A percentile compares a stretch with the other conserved stretches of the same genome.
Evolutionary conservation across 2,888 invertebrate genomes (phyloP).

Genomic region (Leptopilina drosophilae): DNA sequence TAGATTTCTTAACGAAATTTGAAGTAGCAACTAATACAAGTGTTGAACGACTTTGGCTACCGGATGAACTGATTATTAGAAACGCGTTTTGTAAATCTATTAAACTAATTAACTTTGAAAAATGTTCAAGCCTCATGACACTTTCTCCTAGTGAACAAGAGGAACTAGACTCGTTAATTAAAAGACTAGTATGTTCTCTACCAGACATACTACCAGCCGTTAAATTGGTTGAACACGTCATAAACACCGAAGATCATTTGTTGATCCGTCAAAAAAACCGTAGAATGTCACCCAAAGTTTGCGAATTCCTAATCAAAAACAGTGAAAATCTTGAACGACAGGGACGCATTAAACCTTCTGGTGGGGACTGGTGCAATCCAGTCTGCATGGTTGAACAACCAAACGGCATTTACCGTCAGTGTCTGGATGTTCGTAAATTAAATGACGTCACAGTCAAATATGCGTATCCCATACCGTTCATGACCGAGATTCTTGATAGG

Average conservation of each 20-base stretch:
- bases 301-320: too few relatives aligned
- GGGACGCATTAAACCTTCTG: too few relatives aligned
- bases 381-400: too few relatives aligned
- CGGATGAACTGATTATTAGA: background rate
- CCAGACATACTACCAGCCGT: background rate
- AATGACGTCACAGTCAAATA: background rate
- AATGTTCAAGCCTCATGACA: background rate
- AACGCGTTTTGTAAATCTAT: background rate
- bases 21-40: background rate
- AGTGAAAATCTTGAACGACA: too few relatives aligned
- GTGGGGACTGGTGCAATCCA: too few relatives aligned
- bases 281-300: too few relatives aligned
- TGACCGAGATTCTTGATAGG: too few relatives aligned
- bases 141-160: background rate
- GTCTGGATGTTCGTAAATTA: background rate
- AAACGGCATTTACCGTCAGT: too few relatives aligned
- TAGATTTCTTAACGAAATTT: background rate
- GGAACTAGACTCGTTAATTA: background rate
- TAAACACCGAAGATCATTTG: conserved; percentile 16
- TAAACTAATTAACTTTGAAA: too few relatives aligned
- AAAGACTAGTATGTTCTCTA: background rate
- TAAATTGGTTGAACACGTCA: background rate
- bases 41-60: background rate
- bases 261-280: background rate
- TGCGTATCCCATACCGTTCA: background rate